Base-by-base conservation (phyloP, 1,140 invertebrate genomes). In the Scaptomyza montana region DNA sequence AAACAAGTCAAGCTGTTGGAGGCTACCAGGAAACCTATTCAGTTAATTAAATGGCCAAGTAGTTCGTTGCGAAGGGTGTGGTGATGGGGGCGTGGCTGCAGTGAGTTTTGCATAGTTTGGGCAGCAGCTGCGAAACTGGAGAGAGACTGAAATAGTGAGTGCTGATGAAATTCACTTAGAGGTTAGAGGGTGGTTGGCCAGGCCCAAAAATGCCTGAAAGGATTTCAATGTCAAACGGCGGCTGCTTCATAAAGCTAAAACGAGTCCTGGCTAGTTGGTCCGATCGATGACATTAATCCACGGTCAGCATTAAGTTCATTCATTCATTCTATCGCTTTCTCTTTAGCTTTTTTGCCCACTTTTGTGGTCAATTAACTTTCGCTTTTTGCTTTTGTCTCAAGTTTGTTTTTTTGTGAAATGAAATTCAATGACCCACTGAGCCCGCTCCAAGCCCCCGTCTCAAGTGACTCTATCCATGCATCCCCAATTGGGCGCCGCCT, bases 331-430 rank as follows among this genome's bases (percentile, higher is more conserved):
- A 6, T 16, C 21, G 33, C 33, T 9, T 21, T 41, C 21, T 28
- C 9, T 50, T 30, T 43, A 39, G 21, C 1, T n/a, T 36, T 19
- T 2, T 28, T 50, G 21, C 6, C 77, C 81, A 82, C 84, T 87
- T 87, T 87, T 87, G 82, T 87, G 82, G 82, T 87, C 82, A 87
- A 87, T 87, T 87, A 87, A 89, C 82, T 76, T 65, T 45, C 84
- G 63, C 47, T 66, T 60, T 78, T 66, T 65, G 59, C 63, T 25
- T 3, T 4, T 46, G 51, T 5, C 39, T 8, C 6, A 65, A 85
- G 80, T 87, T 86, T 68, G 75, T 54, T 78, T 76, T 87, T 76
- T 87, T 75, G 67, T 78, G 67, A 78, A 78, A 87, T 87, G 84
- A 87, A 87, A 89, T 89, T 87, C 82, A 87, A 89, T 87, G 82